Percentiles rank a stretch among this genome's conserved stretches.
Conservation (phyloP, 2,888 invertebrate species). For the Tetropium fuscum region DNA sequence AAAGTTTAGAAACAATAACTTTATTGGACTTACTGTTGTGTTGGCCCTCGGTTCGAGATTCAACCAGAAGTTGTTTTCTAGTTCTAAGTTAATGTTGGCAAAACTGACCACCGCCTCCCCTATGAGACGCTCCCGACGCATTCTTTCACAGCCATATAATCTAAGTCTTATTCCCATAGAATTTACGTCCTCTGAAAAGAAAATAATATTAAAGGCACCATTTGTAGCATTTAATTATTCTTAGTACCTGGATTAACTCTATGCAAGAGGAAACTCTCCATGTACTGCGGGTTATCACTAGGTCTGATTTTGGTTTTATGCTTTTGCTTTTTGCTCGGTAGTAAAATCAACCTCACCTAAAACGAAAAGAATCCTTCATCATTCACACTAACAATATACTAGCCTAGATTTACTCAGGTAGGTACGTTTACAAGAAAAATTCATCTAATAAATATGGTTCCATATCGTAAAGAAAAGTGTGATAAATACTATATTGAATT, state of each 20-base stretch:
- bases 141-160: slow-evolving; percentile 92
- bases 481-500: no score
- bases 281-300: slow-evolving; percentile 91
- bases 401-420: no score
- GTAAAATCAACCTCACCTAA: slow-evolving; percentile 86
- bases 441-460: no score
- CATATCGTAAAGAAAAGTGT: no score
- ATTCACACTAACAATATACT: no score
- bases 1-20: no score
- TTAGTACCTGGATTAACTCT: slow-evolving; percentile 91
- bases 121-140: slow-evolving; percentile 91
- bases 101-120: slow-evolving; percentile 94
- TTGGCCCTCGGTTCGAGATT: slow-evolving; percentile 81
- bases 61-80: slow-evolving; percentile 92
- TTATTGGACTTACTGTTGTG: slow-evolving; percentile 65
- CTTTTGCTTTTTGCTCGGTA: slow-evolving; percentile 94
- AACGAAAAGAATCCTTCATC: slow-evolving; percentile 49
- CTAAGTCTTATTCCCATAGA: slow-evolving; percentile 92
- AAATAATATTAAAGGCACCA: not conserved
- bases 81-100: slow-evolving; percentile 88
- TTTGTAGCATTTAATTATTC: not conserved
- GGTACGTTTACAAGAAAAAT: no score
- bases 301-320: slow-evolving; percentile 94
- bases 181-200: slow-evolving; percentile 84
- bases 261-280: slow-evolving; percentile 92